phyloP scores from a whole-genome alignment of 35 echinoderm and acorn worm genomes.

The Chiridota heheva region DNA sequence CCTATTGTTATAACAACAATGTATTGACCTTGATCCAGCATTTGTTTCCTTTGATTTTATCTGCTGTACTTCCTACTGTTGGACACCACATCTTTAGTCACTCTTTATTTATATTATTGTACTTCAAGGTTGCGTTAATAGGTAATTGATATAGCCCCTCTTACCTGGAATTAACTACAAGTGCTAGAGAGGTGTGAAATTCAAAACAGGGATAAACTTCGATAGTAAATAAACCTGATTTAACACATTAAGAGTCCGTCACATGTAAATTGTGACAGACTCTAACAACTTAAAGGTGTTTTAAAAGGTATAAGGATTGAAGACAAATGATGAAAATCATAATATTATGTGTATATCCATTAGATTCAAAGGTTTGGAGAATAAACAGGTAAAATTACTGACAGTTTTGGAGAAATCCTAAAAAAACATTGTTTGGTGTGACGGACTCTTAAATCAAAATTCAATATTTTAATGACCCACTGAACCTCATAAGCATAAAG shows the following conservation, averaged over 20 bases:
- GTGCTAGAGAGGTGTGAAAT: constrained; percentile 9
- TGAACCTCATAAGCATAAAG: background rate
- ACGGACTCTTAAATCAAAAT: constrained; percentile 21
- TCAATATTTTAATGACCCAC: constrained; percentile 25
- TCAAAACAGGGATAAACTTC: constrained; percentile 7
- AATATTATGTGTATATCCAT: constrained; percentile 9
- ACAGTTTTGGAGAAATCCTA: constrained; percentile 10
- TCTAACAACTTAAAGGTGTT: constrained; percentile 2
- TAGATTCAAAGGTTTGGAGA: constrained; percentile 27
- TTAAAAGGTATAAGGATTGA: background rate
- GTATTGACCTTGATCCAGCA: background rate
- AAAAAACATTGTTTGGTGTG: constrained; percentile 9
- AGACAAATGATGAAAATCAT: constrained; percentile 6
- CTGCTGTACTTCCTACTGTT: constrained; percentile 28
- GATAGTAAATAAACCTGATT: background rate
- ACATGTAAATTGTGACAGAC: constrained; percentile 18
- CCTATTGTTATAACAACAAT: background rate
- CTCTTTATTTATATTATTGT: background rate
- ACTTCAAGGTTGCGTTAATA: constrained; percentile 13
- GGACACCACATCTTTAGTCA: background rate
- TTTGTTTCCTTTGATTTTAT: no score
- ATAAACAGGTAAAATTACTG: background rate
- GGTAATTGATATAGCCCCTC: constrained; percentile 17
- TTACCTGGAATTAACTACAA: constrained; percentile 26
- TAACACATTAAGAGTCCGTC: constrained; percentile 20